These are phyloP conservation scores for Bungarus multicinctus DNA, from an alignment of 2,113 vertebrate genomes.

Conservation along the genomic window DNA sequence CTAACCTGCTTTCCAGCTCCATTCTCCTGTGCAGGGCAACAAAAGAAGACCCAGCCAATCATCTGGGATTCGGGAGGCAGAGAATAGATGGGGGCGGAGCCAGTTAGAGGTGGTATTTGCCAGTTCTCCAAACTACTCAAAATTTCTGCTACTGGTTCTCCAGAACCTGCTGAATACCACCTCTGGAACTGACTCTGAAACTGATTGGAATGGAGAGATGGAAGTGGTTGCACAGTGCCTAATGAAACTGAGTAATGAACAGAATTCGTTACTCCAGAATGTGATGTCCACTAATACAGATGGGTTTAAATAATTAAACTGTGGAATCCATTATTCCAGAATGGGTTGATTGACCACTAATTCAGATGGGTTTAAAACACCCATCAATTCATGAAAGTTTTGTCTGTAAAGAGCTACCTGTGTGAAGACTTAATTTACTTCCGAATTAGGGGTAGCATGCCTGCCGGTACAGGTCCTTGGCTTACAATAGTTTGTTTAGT, in stretches of 20 bases:
- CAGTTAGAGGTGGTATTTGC: too few relatives aligned
- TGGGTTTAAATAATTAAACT: background rate
- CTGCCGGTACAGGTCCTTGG: background rate
- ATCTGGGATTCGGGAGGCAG: too few relatives aligned
- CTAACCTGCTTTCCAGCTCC: too few relatives aligned
- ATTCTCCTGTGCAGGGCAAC: too few relatives aligned
- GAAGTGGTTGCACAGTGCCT: background rate
- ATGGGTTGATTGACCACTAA: background rate
- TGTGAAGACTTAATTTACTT: background rate
- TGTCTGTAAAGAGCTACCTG: background rate
- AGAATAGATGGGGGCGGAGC: too few relatives aligned
- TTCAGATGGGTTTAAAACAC: background rate
- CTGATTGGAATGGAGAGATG: background rate
- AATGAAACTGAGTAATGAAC: background rate
- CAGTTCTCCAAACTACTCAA: too few relatives aligned
- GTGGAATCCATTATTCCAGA: background rate
- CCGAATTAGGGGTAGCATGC: background rate
- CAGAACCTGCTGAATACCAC: too few relatives aligned
- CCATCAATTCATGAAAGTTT: background rate
- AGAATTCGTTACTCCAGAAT: background rate
- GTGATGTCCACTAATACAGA: background rate
- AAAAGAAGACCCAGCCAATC: too few relatives aligned
- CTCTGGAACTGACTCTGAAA: background rate
- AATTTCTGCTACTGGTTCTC: too few relatives aligned
- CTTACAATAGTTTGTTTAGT: background rate